Conservation (phyloP, 2,888 invertebrate species). For the Trachelus stipa region DNA sequence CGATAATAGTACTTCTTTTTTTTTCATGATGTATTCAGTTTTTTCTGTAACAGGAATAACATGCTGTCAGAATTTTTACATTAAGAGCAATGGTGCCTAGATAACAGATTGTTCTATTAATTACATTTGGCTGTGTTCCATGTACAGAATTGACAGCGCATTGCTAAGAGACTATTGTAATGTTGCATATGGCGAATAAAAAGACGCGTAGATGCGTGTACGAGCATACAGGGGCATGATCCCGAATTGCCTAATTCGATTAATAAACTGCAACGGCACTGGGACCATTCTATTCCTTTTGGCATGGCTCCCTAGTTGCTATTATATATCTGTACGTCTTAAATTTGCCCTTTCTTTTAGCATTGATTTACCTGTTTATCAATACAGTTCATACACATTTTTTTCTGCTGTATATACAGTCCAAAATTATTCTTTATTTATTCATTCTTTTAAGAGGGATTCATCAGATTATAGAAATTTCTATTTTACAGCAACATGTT, state of each 20-base stretch:
- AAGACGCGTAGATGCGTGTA: neutral
- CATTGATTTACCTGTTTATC: neutral
- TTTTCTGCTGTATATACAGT: neutral
- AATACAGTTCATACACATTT: neutral
- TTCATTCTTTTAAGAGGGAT: neutral
- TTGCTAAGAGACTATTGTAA: neutral
- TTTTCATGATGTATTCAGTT: neutral
- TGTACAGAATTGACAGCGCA: too few species aligned
- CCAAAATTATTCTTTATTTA: neutral
- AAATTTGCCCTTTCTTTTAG: neutral
- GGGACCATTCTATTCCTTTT: neutral
- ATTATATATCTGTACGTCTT: neutral
- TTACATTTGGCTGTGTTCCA: too few species aligned
- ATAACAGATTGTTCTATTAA: neutral
- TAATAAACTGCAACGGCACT: neutral
- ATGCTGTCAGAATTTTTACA: neutral
- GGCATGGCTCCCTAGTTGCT: neutral
- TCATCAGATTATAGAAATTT: neutral
- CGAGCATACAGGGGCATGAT: neutral
- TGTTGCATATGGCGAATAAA: neutral
- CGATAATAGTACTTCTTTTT: neutral
- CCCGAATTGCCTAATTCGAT: neutral
- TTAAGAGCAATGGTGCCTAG: neutral
- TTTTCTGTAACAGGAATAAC: neutral
- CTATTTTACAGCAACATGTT: constrained; percentile 26